Evolutionary conservation across 2,888 invertebrate genomes (phyloP).

Genomic region (Allolobophora icterica): DNA sequence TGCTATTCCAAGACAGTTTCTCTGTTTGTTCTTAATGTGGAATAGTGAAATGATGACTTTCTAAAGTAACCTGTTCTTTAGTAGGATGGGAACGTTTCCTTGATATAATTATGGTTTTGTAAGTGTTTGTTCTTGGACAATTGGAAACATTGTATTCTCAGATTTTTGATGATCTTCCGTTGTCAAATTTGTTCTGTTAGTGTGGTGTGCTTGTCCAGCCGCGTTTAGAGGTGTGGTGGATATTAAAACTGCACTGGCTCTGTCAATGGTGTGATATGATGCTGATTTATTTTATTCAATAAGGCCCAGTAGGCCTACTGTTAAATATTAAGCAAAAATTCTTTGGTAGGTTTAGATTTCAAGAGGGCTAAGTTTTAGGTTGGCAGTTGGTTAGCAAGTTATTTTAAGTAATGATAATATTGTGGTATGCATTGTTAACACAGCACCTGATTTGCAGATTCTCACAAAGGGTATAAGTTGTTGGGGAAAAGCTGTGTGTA

Average conservation of each 20-base stretch:
- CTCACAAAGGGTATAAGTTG: too few species aligned
- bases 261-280: not conserved
- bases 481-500: too few species aligned
- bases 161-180: not conserved
- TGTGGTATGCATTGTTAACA: too few species aligned
- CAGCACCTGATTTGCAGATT: too few species aligned
- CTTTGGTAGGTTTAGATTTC: too few species aligned
- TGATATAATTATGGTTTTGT: not conserved
- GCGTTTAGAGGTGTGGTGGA: not conserved
- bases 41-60: too few species aligned
- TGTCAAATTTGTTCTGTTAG: not conserved
- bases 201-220: not conserved
- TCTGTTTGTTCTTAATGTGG: not conserved
- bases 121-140: not conserved
- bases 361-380: too few species aligned
- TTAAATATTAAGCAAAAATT: too few species aligned
- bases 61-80: not conserved
- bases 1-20: slow-evolving; percentile 24
- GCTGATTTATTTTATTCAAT: not conserved
- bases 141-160: not conserved
- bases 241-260: not conserved
- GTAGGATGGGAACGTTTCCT: not conserved
- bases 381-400: too few species aligned
- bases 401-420: too few species aligned
- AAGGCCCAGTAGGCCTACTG: not conserved